Percentiles rank a stretch among this genome's conserved stretches.
These are phyloP conservation scores for Taphrorychus bicolor DNA, from an alignment of 2,888 invertebrate genomes.

Conservation along the genomic window DNA sequence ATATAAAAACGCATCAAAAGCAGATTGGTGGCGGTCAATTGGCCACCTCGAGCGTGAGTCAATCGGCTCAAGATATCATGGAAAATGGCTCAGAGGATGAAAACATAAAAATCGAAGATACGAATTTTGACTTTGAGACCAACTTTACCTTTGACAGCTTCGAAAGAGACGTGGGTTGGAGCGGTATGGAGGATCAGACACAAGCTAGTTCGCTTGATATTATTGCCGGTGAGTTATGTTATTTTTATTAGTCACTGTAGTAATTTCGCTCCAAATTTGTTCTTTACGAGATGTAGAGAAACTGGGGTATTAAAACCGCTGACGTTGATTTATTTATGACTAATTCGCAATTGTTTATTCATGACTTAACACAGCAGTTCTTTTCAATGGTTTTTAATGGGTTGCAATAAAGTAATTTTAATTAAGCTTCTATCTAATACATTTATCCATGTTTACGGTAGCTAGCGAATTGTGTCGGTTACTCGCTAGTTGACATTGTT, in stretches of 20 bases:
- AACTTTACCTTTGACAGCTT: constrained; percentile 44
- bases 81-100: neutral
- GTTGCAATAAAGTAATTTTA: neutral
- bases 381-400: neutral
- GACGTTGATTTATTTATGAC: too few relatives aligned
- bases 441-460: neutral
- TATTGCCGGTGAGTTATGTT: neutral
- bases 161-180: constrained; percentile 32
- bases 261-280: too few relatives aligned
- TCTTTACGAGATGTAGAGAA: too few relatives aligned
- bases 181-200: constrained; percentile 15
- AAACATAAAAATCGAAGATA: constrained; percentile 17
- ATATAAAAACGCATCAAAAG: constrained; percentile 76
- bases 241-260: too few relatives aligned
- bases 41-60: too few relatives aligned
- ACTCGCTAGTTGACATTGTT: too few relatives aligned
- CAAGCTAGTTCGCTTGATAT: constrained; percentile 14
- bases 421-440: neutral
- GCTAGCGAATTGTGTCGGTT: too few relatives aligned
- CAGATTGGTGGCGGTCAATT: constrained; percentile 29
- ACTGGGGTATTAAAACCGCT: too few relatives aligned
- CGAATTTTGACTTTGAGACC: constrained; percentile 44
- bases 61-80: too few relatives aligned
- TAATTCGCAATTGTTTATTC: too few relatives aligned
- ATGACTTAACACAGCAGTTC: neutral